phyloP scores from a whole-genome alignment of 2,888 invertebrate genomes.

The Ypsolopha sequella region DNA sequence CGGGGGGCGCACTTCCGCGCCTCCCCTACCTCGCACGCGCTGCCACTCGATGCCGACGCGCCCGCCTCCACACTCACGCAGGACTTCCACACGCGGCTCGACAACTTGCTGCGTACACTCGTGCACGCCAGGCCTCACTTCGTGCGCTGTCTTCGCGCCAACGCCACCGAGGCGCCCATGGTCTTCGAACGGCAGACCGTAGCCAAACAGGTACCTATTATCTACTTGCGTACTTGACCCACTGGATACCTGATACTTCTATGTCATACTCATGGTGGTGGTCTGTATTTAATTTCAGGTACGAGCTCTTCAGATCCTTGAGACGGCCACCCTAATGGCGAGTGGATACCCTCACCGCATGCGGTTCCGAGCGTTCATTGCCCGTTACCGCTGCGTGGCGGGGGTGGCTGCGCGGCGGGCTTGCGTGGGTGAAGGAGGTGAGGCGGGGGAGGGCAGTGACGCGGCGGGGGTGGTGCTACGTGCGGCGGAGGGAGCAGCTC shows the following conservation, averaged over 20 bases:
- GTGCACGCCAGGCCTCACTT: constrained; percentile 96
- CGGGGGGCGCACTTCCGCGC: constrained; percentile 87
- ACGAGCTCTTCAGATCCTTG: constrained; percentile 89
- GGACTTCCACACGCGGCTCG: constrained; percentile 94
- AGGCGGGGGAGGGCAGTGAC: constrained; percentile 59
- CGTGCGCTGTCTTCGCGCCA: constrained; percentile 92
- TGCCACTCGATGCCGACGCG: constrained; percentile 85
- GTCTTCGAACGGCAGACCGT: constrained; percentile 88
- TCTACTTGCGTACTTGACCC: too few species aligned
- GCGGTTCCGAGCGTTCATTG: constrained; percentile 93
- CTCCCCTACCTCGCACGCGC: constrained; percentile 89
- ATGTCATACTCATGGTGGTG: background rate
- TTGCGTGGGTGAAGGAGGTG: constrained; percentile 77
- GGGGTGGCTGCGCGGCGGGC: constrained; percentile 71
- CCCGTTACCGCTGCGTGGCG: constrained; percentile 83
- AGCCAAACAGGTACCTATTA: constrained; percentile 75
- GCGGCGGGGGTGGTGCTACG: constrained; percentile 81
- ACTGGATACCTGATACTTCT: background rate
- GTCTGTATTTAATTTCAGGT: constrained; percentile 61
- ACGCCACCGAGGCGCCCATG: constrained; percentile 83
- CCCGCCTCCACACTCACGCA: constrained; percentile 92
- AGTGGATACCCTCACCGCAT: constrained; percentile 95
- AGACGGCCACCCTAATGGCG: constrained; percentile 96
- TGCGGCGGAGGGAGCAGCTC: constrained; percentile 83
- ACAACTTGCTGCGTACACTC: constrained; percentile 90